Base-by-base conservation (phyloP, 1,140 invertebrate species). In the Tetragnatha versicolor region DNA sequence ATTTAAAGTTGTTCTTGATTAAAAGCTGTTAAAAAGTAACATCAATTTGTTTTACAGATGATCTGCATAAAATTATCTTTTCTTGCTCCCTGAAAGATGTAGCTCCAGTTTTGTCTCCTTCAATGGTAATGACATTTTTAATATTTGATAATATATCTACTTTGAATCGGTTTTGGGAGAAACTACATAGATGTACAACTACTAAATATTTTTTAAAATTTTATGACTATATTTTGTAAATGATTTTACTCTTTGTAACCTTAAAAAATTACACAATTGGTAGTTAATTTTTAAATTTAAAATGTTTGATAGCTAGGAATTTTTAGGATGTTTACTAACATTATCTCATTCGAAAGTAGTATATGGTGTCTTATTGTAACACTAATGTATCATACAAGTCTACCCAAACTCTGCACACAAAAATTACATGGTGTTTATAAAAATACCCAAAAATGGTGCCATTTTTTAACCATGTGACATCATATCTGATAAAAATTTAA, bases 41-140 rank as follows among this genome's bases (percentile, higher is more conserved):
- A 42, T 42, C 22, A n/a, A n/a, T 51, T 51, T 51, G 12, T 63
- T 39, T 63, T 25, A 5, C 35, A 63, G 60, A 63, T 39, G 60
- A 63, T 37, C 35, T 63, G 22, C 35, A 63, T 29, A 39, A 63
- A 31, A 37, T 39, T 9, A 31, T 63, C 22, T 63, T 37, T 22
- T 4, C 39, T 17, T 22, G 22, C 39, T 37, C 60, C 7, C 9
- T 63, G 31, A 25, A 25, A n/a, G 60, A 63, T 14, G 10, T 20
- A 25, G 39, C 31, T 39, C 25, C 60, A 7, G 20, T 63, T 2
- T 7, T 35, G 25, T 29, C 60, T 22, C 25, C 60, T 31, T 20
- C 39, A 37, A 63, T 39, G 35, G 60, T 63, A 63, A 2, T 29
- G 29, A 31, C n/a, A 58, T 31, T 33, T 2, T 22, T 33, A 33